Conservation (phyloP, 2,888 invertebrate genomes). For the Melinaea menophilus region DNA sequence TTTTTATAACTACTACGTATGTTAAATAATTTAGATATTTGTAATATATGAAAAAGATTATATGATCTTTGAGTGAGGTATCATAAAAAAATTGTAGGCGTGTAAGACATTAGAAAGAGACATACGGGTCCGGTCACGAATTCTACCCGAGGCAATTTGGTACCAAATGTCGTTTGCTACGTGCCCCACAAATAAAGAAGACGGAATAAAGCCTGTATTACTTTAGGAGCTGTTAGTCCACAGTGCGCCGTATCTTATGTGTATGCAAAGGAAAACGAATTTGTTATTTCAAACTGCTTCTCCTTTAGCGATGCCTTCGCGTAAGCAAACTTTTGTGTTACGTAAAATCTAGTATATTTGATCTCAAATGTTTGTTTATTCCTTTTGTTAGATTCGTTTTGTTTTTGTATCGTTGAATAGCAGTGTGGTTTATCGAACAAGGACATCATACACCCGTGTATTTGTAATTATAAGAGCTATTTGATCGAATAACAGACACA, state of each 20-base stretch:
- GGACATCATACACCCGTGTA: too few species aligned
- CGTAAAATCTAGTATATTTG: conserved; percentile 8
- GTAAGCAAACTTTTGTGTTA: conserved; percentile 2
- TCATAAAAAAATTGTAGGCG: conserved; percentile 57
- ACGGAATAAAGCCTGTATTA: conserved; percentile 64
- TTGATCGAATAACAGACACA: too few species aligned
- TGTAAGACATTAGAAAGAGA: conserved; percentile 62
- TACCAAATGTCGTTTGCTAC: conserved; percentile 73
- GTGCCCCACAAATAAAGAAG: conserved; percentile 74
- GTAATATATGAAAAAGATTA: neutral
- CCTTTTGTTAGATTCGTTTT: conserved; percentile 4
- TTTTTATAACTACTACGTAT: too few species aligned
- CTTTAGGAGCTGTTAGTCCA: conserved; percentile 56
- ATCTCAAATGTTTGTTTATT: conserved; percentile 1
- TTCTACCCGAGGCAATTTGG: conserved; percentile 73
- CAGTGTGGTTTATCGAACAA: neutral
- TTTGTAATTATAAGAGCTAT: too few species aligned
- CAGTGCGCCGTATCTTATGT: conserved; percentile 31
- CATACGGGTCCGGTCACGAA: conserved; percentile 65
- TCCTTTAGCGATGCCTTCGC: conserved; percentile 15
- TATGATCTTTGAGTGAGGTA: conserved; percentile 1
- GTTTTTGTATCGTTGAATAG: conserved; percentile 10
- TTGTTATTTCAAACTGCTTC: conserved; percentile 25
- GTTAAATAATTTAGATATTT: neutral
- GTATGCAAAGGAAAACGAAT: conserved; percentile 30